Evolutionary conservation across 2,888 invertebrate species (phyloP).

Genomic region (Zygaena filipendulae): DNA sequence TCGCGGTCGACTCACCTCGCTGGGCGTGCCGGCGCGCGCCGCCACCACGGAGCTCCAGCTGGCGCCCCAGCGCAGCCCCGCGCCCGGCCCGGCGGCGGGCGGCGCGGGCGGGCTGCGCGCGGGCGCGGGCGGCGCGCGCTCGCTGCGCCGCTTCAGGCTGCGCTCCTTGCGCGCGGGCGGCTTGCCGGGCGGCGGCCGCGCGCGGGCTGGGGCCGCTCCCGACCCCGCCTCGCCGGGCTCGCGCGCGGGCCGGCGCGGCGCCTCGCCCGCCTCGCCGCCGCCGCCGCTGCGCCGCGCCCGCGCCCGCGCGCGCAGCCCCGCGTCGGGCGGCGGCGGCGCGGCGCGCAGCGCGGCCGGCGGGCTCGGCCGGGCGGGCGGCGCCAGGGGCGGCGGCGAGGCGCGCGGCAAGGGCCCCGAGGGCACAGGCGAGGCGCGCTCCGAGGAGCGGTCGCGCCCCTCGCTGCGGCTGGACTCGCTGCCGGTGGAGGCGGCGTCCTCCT

Average conservation of each 20-base stretch:
- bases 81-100: constrained; percentile 8
- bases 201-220: constrained; percentile 12
- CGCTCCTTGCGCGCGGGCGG: constrained; percentile 19
- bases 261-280: constrained; percentile 12
- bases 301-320: constrained; percentile 11
- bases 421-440: constrained; percentile 12
- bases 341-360: constrained; percentile 6
- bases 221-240: constrained; percentile 10
- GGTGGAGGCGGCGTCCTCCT: constrained; percentile 26
- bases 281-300: constrained; percentile 12
- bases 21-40: constrained; percentile 29
- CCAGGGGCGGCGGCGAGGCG: constrained; percentile 9
- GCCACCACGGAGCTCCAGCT: constrained; percentile 48
- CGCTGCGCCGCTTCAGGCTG: constrained; percentile 17
- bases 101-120: constrained; percentile 17
- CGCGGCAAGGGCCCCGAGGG: constrained; percentile 6
- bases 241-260: constrained; percentile 16
- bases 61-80: constrained; percentile 31
- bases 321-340: constrained; percentile 14
- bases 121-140: constrained; percentile 15
- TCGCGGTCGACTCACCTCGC: constrained; percentile 16
- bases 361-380: constrained; percentile 2
- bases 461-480: constrained; percentile 26
- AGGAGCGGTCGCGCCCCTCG: constrained; percentile 20
- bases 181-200: constrained; percentile 8